Conservation (phyloP, 2,888 invertebrate genomes). For the Phanerotoma sp. region DNA sequence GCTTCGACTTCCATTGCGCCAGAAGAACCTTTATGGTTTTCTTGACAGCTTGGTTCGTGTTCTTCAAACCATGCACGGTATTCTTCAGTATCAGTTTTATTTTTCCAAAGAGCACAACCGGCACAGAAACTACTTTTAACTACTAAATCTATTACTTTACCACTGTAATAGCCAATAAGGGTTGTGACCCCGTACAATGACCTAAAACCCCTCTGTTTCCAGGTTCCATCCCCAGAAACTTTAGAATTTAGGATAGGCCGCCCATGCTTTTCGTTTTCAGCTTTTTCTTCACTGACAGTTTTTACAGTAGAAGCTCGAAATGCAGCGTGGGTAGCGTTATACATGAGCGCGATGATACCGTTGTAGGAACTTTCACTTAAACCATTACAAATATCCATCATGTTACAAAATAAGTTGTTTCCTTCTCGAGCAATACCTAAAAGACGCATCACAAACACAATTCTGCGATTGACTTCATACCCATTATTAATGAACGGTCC, state of each 20-base stretch:
- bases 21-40: constrained; percentile 1
- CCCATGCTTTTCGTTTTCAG: constrained; percentile 24
- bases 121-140: constrained; percentile 21
- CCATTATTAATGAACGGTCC: no score
- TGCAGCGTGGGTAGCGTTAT: constrained; percentile 20
- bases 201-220: constrained; percentile 23
- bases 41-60: background rate
- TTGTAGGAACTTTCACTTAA: constrained; percentile 25
- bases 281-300: constrained; percentile 26
- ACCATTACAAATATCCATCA: constrained; percentile 30
- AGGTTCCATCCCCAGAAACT: constrained; percentile 17
- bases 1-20: constrained; percentile 2
- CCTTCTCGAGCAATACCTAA: constrained; percentile 31
- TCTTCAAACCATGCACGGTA: background rate
- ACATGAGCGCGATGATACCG: constrained; percentile 13
- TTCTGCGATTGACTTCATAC: constrained; percentile 36
- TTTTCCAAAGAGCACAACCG: constrained; percentile 14
- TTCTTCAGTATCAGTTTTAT: constrained; percentile 4
- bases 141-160: constrained; percentile 25
- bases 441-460: constrained; percentile 28
- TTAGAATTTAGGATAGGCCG: constrained; percentile 9
- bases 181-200: constrained; percentile 22
- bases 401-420: constrained; percentile 34
- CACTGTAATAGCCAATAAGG: constrained; percentile 21
- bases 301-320: constrained; percentile 27